Percentiles rank a stretch among this genome's conserved stretches.
Evolutionary conservation across 2,888 invertebrate species (phyloP).

Genomic region (Barypeithes pellucidus): DNA sequence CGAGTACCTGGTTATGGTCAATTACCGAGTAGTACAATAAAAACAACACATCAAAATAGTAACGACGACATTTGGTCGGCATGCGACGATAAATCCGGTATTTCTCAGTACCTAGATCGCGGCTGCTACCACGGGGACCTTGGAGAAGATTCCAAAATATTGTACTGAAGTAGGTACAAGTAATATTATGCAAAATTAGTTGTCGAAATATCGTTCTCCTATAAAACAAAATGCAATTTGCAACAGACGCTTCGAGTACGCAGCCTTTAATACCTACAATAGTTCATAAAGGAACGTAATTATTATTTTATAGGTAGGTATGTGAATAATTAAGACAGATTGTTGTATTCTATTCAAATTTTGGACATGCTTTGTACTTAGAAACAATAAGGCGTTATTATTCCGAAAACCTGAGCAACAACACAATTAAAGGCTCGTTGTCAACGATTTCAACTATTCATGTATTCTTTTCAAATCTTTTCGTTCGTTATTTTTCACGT

Average conservation of each 20-base stretch:
- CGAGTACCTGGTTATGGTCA: no score
- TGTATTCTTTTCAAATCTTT: conserved; percentile 32
- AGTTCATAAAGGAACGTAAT: background rate
- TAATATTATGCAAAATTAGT: no score
- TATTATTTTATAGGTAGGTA: conserved; percentile 18
- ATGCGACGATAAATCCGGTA: no score
- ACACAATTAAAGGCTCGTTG: conserved; percentile 31
- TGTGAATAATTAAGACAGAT: conserved; percentile 23
- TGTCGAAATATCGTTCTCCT: no score
- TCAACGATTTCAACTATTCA: conserved; percentile 33
- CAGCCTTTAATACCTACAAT: background rate
- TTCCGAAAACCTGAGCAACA: conserved; percentile 27
- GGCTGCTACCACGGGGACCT: no score
- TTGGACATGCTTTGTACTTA: conserved; percentile 42
- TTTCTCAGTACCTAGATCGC: no score
- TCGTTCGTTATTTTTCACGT: conserved; percentile 4
- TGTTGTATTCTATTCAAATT: conserved; percentile 41
- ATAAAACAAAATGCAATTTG: no score
- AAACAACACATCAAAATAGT: no score
- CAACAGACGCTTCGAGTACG: background rate
- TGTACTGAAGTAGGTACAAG: no score
- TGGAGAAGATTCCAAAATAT: no score
- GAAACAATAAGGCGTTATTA: conserved; percentile 39
- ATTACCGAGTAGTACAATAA: no score
- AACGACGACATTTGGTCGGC: no score